phyloP scores from a whole-genome alignment of 2,888 invertebrate species.

The Zygothrica quintamaculata region DNA sequence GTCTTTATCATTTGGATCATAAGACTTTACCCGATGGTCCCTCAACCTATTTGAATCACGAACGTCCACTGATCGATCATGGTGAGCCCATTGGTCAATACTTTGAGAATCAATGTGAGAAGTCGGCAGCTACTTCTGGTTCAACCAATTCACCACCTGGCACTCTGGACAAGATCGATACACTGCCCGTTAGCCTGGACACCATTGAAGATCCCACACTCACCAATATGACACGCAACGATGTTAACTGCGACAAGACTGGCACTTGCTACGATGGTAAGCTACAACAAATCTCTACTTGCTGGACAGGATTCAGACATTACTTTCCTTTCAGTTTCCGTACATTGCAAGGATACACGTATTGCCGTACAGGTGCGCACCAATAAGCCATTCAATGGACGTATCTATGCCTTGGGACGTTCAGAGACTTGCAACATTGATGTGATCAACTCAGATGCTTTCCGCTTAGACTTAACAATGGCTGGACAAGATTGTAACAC shows the following conservation, averaged over 20 bases:
- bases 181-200: slow-evolving; percentile 90
- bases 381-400: slow-evolving; percentile 96
- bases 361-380: slow-evolving; percentile 97
- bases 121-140: slow-evolving; percentile 65
- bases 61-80: slow-evolving; percentile 94
- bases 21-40: slow-evolving; percentile 96
- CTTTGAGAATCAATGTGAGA: slow-evolving; percentile 95
- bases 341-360: slow-evolving; percentile 96
- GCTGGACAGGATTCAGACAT: background rate
- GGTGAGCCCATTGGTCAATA: slow-evolving; percentile 95
- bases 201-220: slow-evolving; percentile 90
- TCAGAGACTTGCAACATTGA: slow-evolving; percentile 98
- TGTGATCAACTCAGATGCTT: slow-evolving; percentile 95
- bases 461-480: slow-evolving; percentile 96
- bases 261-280: slow-evolving; percentile 98
- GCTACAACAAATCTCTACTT: slow-evolving; percentile 49
- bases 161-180: slow-evolving; percentile 86
- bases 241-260: slow-evolving; percentile 96
- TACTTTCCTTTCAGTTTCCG: slow-evolving; percentile 89
- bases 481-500: slow-evolving; percentile 97
- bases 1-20: slow-evolving; percentile 96
- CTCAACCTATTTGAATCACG: slow-evolving; percentile 94
- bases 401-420: slow-evolving; percentile 96
- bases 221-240: slow-evolving; percentile 90
- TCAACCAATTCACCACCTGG: slow-evolving; percentile 70